Evolutionary conservation across 2,113 vertebrate genomes (phyloP), one percentile per base, ranked within the genome.

Genomic region (Galbula dea): DNA sequence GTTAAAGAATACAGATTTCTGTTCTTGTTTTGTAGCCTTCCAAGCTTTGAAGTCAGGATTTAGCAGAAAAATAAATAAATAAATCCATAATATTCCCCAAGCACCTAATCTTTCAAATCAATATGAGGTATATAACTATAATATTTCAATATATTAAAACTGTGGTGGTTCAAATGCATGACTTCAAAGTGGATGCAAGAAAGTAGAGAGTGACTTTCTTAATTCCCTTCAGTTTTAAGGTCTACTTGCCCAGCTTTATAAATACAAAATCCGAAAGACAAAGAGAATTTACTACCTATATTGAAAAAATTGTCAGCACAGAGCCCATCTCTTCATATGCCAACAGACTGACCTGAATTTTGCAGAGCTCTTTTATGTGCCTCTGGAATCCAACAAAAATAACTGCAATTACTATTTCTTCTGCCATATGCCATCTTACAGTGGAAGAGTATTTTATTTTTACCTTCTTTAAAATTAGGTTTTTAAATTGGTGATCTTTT

Each of bases 391-490:
- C 88, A 88, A 89, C 54, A 94, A 87, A 95, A 95, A 91, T 96
- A 91, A 85, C 62, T 62, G 36, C 55, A 89, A 89, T 92, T 95
- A 95, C 63, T 87, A 92, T 84, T 59, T 55, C 32, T 94, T 84
- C 59, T 90, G 55, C 76, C 88, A 95, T 94, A 94, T 86, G 65
- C 46, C 58, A 78, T 63, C 61, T 84, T 78, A 89, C 43, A 91
- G 78, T 66, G 76, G 90, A 92, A 76, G 73, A 94, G 65, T 69
- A 85, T 94, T 94, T 88, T 83, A 85, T 90, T 95, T 74, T 66
- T 96, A 96, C 85, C 46, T 95, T 93, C 72, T 95, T 92, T 84
- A 93, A 97, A 95, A 62, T 72, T 95, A 85, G 66, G 5, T 17
- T 88, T 80, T 89, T 24, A n/a, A 90, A 88, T 23, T 83, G 18